Base-by-base conservation (phyloP, 1,140 invertebrate species). In the Drosophila asahinai region DNA sequence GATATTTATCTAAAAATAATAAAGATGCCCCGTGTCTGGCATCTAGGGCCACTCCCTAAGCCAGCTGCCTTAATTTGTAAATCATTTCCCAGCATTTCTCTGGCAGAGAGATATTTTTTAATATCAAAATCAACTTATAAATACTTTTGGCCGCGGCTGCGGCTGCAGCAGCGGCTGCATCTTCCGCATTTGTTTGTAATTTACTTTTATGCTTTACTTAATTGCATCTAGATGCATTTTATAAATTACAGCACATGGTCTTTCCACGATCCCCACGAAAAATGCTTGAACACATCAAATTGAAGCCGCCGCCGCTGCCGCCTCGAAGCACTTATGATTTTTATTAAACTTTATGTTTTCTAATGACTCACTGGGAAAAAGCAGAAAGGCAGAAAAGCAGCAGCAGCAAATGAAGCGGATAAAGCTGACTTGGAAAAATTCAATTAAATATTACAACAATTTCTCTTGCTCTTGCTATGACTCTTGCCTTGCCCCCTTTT, bases 381-480 rank as follows among this genome's bases (percentile, higher is more conserved):
- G 62, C 45, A 43, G 14, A 45, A 11, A 27, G 19, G 38, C 38
- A 7, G 14, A 30, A 33, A 33, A 9, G 40, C 66, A 49, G 30
- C 33, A 30, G 33, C 25, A 51, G 57, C 73, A 59, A 86, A 83
- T 86, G 78, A 86, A 83, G 71, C 79, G 70, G 59, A 73, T 77
- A 70, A 83, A 76, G 82, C 76, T 80, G 60, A 73, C 48, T 47
- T 76, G 48, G 72, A 63, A 83, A 86, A 87, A 84, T 84, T 87
- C 83, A 87, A 87, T 87, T 87, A 90, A 89, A 87, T 89, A 87
- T 87, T 87, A 87, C 83, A 90, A 87, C 77, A 89, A 87, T 89
- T 89, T 87, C 77, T 67, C 58, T 72, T 45, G 48, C 51, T 54
- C 5, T 33, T 27, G 43, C 36, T 52, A 15, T 49, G 30, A 27